phyloP scores from a whole-genome alignment of 2,888 invertebrate genomes.

The Cephus spinipes region DNA sequence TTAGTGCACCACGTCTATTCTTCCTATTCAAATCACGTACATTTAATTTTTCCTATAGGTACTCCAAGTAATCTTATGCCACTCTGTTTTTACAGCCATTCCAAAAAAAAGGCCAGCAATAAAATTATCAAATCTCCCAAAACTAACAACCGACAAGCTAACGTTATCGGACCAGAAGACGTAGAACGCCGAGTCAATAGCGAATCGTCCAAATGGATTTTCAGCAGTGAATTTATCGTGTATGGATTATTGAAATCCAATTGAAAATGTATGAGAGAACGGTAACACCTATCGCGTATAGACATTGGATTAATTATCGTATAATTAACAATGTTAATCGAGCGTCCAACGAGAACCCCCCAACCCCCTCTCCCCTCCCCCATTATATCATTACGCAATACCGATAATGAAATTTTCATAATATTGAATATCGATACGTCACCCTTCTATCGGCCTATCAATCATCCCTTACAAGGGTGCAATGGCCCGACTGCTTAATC shows the following conservation, averaged over 20 bases:
- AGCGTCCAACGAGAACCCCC: constrained; percentile 47
- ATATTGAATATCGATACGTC: constrained; percentile 58
- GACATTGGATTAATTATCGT: constrained; percentile 46
- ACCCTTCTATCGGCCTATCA: constrained; percentile 49
- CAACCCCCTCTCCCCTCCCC: constrained; percentile 27
- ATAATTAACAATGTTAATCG: constrained; percentile 63
- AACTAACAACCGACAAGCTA: neutral
- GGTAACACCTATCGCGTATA: constrained; percentile 22
- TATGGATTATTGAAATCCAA: constrained; percentile 47
- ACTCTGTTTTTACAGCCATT: neutral
- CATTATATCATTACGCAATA: constrained; percentile 56
- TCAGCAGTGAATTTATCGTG: neutral
- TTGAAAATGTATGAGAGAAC: constrained; percentile 31
- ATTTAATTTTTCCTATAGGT: neutral
- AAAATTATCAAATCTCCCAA: neutral
- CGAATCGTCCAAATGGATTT: neutral
- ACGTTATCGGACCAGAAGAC: neutral
- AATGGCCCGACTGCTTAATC: neutral
- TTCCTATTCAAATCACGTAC: neutral
- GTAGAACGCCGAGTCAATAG: neutral
- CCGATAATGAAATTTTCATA: constrained; percentile 60
- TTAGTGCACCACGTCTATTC: constrained; percentile 54
- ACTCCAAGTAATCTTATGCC: neutral
- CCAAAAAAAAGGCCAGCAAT: neutral
- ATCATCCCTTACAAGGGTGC: constrained; percentile 33